These are phyloP conservation scores for Colius striatus DNA, from an alignment of 2,113 vertebrate genomes.

Conservation along the genomic window DNA sequence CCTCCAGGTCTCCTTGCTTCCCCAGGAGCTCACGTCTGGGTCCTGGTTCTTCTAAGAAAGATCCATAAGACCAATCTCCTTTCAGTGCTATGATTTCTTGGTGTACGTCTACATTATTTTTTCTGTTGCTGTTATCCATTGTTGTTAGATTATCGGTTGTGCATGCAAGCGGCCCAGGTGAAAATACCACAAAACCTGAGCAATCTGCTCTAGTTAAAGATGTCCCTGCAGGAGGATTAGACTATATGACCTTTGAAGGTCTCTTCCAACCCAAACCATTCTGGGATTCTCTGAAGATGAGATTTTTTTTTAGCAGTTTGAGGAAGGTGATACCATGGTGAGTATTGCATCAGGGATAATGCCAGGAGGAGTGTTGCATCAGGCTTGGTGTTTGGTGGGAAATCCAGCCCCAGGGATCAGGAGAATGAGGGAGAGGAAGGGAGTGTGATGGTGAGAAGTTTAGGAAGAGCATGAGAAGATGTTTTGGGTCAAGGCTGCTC, in stretches of 20 bases:
- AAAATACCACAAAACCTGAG: background rate
- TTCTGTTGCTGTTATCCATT: background rate
- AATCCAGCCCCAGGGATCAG: background rate
- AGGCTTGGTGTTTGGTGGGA: background rate
- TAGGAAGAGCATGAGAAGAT: background rate
- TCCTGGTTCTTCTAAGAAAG: background rate
- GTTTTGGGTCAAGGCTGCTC: background rate
- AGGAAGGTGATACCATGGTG: too few species aligned
- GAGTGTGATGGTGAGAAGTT: background rate
- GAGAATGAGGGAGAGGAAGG: background rate
- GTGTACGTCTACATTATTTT: background rate
- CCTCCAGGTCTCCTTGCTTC: background rate
- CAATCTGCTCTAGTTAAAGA: rapidly evolving
- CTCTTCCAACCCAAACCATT: background rate
- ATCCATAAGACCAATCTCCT: background rate
- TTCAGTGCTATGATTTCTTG: background rate
- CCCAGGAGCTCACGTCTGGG: background rate
- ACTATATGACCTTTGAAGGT: rapidly evolving
- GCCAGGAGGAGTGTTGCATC: too few species aligned
- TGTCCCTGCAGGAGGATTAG: rapidly evolving
- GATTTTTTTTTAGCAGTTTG: background rate
- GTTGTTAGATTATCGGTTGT: rapidly evolving
- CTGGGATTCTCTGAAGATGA: background rate
- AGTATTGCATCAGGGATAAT: background rate
- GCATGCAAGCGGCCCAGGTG: too few species aligned